Percentiles rank a stretch among this genome's conserved stretches.
phyloP scores from a whole-genome alignment of 2,113 vertebrate species.

The Pongo pygmaeus region DNA sequence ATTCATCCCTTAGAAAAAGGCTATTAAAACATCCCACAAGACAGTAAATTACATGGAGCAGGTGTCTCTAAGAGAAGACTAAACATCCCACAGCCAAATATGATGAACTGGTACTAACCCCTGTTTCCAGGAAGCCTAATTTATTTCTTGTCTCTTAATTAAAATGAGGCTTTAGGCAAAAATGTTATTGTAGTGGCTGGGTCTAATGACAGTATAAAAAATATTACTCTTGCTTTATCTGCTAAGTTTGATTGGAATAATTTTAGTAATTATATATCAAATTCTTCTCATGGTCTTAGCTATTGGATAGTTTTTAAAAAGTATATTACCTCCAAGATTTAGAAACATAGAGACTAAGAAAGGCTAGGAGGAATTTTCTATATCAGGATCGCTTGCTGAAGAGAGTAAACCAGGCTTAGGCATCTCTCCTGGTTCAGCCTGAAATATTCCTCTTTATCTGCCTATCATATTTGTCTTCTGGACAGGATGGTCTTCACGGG shows the following conservation, averaged over 20 bases:
- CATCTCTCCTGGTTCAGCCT: background rate
- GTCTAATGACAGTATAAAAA: background rate
- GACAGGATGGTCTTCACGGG: background rate
- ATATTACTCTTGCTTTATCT: background rate
- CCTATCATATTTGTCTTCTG: background rate
- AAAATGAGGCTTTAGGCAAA: constrained; percentile 51
- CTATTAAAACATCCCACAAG: constrained; percentile 74
- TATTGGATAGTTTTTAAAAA: background rate
- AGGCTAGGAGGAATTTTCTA: background rate
- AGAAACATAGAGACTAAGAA: background rate
- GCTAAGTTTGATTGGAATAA: background rate
- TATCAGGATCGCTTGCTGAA: background rate
- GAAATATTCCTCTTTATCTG: background rate
- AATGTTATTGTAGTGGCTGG: background rate
- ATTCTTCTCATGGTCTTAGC: background rate
- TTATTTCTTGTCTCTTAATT: constrained; percentile 73
- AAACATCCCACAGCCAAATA: constrained; percentile 63
- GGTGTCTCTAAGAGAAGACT: constrained; percentile 69
- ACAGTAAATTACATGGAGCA: constrained; percentile 74
- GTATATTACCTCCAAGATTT: background rate
- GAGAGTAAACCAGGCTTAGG: background rate
- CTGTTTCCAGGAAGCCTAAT: constrained; percentile 66
- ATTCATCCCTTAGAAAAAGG: constrained; percentile 73
- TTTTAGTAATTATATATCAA: background rate
- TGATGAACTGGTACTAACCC: constrained; percentile 57